A percentile compares a stretch with the other conserved stretches of the same genome.
Conservation (phyloP, 2,797 vertebrate genomes). For the Bucorvus abyssinicus region DNA sequence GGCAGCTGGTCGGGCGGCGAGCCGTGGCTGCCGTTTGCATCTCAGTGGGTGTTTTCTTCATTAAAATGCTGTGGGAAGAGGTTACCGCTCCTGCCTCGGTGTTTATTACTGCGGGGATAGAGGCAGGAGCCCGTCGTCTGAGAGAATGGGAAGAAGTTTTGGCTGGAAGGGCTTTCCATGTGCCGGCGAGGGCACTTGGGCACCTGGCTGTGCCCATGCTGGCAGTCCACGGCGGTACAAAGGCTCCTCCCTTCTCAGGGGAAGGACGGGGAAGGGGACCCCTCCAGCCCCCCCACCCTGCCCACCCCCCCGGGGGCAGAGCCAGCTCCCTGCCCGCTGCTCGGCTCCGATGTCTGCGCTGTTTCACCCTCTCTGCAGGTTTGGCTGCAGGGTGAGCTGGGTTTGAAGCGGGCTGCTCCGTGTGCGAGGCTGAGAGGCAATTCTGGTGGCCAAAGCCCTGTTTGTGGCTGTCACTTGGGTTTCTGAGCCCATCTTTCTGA, state of each 20-base stretch:
- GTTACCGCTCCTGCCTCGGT: background rate
- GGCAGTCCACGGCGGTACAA: rapidly evolving
- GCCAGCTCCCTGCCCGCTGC: background rate
- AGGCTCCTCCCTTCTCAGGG: background rate
- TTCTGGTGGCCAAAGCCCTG: rapidly evolving
- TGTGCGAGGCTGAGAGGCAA: rapidly evolving
- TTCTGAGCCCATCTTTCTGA: background rate
- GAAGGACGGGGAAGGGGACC: background rate
- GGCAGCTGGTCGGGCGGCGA: background rate
- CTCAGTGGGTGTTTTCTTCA: slow-evolving; percentile 30
- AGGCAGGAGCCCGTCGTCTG: background rate
- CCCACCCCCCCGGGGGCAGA: background rate
- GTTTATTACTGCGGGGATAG: background rate
- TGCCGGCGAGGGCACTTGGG: background rate
- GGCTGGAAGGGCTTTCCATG: background rate
- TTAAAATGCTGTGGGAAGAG: slow-evolving; percentile 48
- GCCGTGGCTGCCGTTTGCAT: background rate
- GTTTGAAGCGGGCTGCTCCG: rapidly evolving
- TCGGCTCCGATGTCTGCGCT: background rate
- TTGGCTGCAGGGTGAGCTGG: background rate
- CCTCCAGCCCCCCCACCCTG: background rate
- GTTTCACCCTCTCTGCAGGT: background rate
- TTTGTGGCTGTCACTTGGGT: background rate
- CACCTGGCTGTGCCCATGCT: rapidly evolving
- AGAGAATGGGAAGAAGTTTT: background rate